Evolutionary conservation across 2,113 vertebrate species (phyloP), one percentile per base, ranked within the genome.

Genomic region (Bujurquina vittata): DNA sequence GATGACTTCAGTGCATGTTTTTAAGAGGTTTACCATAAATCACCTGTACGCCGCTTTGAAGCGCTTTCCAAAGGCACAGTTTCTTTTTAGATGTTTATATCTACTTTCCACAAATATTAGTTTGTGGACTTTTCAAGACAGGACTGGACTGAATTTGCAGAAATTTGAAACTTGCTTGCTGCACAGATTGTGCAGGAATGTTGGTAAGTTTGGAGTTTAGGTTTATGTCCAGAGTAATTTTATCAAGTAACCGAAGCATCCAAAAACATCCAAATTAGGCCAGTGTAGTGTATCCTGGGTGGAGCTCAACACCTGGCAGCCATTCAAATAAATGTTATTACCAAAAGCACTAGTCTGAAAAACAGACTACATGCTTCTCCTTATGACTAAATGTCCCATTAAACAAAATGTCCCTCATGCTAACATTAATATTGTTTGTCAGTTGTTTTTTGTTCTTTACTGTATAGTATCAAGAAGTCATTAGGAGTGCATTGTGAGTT

Each of bases 241-340:
- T 76, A 52, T 60, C 15, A 61, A 63, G 65, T 84, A 57, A 23
- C 56, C 11, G 72, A 10, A 49, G 31, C 7, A 33, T 33, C 60
- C 14, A 65, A 46, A 35, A 56, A 17, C 65, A 59, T 67, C 35
- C 5, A 55, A 59, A 78, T 81, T 33, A 55, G 46, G 37, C 37
- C 31, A 49, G 22, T 18, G 18, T 63, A 65, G 37, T 33, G 20
- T 43, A 46, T 35, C 43, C 23, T 35, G 62, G 77, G 81, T 73
- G 73, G 78, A 75, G 81, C 58, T 58, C 18, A 57, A 73, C 81
- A 75, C 46, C 67, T 79, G 83, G 75, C 55, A 69, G 35, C 37
- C 14, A 43, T 40, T 76, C 75, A 43, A 46, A 20, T 5, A 10
- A 67, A 55, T 74, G 26, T 60, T 35, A 33, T 40, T 63, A 35